phyloP scores from a whole-genome alignment of 2,797 vertebrate genomes.

The Parotocinclus haroldoi region DNA sequence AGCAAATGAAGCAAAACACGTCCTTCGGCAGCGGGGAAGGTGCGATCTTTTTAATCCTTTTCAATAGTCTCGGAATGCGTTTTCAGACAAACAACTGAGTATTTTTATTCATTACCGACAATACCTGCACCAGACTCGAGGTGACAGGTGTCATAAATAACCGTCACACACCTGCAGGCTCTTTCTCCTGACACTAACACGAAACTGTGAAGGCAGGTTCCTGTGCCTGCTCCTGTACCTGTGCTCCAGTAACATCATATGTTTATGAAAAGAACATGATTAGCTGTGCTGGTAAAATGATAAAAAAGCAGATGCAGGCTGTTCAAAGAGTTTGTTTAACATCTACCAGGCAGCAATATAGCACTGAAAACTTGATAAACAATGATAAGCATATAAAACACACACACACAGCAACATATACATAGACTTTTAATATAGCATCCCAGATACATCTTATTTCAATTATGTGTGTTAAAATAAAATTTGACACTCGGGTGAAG shows the following conservation, averaged over 20 bases:
- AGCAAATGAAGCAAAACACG: background rate
- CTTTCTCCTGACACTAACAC: background rate
- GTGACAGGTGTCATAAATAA: background rate
- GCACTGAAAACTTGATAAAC: background rate
- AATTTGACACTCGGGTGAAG: conserved; percentile 32
- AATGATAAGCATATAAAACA: background rate
- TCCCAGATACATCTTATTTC: conserved; percentile 7
- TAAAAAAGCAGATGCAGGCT: background rate
- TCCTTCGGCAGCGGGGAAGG: background rate
- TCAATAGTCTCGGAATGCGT: background rate
- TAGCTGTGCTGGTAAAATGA: background rate
- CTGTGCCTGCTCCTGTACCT: too few relatives aligned
- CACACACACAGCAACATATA: background rate
- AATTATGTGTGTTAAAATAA: conserved; percentile 51
- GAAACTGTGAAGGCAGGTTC: too few relatives aligned
- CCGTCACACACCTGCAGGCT: background rate
- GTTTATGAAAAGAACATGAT: too few relatives aligned
- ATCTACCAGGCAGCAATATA: background rate
- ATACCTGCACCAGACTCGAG: background rate
- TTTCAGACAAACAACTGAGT: background rate
- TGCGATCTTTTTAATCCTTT: background rate
- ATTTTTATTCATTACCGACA: background rate
- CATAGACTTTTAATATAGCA: background rate
- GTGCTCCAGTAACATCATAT: background rate
- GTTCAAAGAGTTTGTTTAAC: conserved; percentile 21